Percentiles rank a stretch among this genome's conserved stretches.
Conservation (phyloP, 2,113 vertebrate species). For the Dromas ardeola region DNA sequence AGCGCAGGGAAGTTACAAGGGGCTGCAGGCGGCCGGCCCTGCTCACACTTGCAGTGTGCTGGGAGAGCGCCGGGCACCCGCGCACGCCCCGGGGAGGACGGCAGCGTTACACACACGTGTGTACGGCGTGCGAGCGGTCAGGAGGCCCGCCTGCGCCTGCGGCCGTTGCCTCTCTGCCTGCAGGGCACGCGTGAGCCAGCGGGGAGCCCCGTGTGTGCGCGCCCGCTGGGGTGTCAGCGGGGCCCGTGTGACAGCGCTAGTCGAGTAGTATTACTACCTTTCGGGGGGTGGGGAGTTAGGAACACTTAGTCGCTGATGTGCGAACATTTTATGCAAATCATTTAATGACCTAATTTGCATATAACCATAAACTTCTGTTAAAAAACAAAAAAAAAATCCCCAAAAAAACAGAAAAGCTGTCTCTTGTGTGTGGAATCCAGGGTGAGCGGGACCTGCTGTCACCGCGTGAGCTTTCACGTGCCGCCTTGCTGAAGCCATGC, state of each 20-base stretch:
- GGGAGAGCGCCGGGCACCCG: background rate
- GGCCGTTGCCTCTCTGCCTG: background rate
- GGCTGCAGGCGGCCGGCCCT: background rate
- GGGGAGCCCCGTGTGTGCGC: background rate
- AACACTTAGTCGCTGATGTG: constrained; percentile 39
- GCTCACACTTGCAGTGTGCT: background rate
- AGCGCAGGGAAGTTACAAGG: background rate
- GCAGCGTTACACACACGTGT: background rate
- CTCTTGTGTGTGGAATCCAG: background rate
- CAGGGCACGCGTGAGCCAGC: background rate
- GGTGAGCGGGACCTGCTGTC: background rate
- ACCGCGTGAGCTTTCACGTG: accelerated
- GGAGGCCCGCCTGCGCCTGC: no score
- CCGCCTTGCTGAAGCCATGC: background rate
- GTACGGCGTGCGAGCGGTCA: background rate
- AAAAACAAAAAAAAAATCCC: background rate
- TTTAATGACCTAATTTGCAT: constrained; percentile 68
- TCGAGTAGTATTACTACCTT: constrained; percentile 32
- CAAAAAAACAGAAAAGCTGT: background rate
- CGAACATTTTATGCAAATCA: constrained; percentile 66
- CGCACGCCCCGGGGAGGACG: background rate
- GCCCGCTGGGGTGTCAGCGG: background rate
- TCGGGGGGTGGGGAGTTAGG: constrained; percentile 7
- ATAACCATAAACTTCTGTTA: constrained; percentile 54
- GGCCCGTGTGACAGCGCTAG: background rate